These are phyloP conservation scores for Pelobates cultripes DNA, from an alignment of 2,797 vertebrate genomes.

Conservation along the genomic window DNA sequence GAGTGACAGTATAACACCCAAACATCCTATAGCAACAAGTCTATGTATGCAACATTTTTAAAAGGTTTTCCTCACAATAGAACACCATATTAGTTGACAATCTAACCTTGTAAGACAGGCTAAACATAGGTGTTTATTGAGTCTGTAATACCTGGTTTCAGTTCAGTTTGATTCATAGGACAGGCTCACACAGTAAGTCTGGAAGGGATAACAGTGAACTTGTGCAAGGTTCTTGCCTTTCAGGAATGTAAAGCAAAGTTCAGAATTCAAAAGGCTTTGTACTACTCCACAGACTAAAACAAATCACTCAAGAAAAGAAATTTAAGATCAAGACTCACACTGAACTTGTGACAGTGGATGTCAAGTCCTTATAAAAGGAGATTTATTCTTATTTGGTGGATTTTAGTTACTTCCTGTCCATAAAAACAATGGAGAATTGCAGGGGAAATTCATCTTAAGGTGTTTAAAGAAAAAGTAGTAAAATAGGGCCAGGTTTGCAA, in stretches of 20 bases:
- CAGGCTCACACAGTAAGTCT: constrained; percentile 32
- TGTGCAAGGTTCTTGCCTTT: constrained; percentile 41
- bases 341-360: constrained; percentile 30
- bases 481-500: too few species aligned
- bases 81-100: constrained; percentile 7
- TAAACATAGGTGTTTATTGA: constrained; percentile 42
- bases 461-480: too few species aligned
- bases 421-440: too few species aligned
- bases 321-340: constrained; percentile 18
- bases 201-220: constrained; percentile 38
- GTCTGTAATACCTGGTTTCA: constrained; percentile 34
- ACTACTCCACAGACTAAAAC: constrained; percentile 11
- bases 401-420: too few species aligned
- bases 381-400: constrained; percentile 7
- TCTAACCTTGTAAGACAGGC: constrained; percentile 25
- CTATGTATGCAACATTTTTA: too few species aligned
- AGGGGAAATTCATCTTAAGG: too few species aligned
- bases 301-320: constrained; percentile 34
- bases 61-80: too few species aligned
- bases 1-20: too few species aligned
- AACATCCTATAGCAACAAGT: too few species aligned
- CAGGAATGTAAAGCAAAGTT: constrained; percentile 41
- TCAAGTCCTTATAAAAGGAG: constrained; percentile 28
- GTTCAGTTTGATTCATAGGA: constrained; percentile 26
- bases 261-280: constrained; percentile 31